Base-by-base conservation (phyloP, 1,140 invertebrate genomes). In the Bombus turneri region DNA sequence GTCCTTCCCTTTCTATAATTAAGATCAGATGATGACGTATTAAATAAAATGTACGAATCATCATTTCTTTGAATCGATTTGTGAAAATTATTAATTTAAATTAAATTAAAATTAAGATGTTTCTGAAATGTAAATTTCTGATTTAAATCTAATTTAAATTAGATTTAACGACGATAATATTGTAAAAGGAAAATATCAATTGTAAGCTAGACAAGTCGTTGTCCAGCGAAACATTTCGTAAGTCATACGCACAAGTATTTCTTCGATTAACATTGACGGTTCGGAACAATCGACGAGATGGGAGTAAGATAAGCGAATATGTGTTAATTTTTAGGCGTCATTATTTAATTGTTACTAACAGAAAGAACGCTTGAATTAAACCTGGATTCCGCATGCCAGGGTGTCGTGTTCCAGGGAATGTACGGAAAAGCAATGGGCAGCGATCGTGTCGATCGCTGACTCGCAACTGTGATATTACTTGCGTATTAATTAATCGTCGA, bases 381-480 rank as follows among this genome's bases (percentile, higher is more conserved):
- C 76, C 85, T 92, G 90, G 90, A 91, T 88, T 86, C 43, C 73
- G 59, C 13, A 31, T 75, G 13, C 79, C 82, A 79, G 75, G 64
- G 78, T 87, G 66, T 91, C 78, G 78, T 41, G 37, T 85, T 87
- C 83, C 78, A 88, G 86, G 88, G 68, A 90, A 91, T 85, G 68
- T 91, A 81, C 86, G 83, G 84, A 91, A 93, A 92, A 92, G 90
- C 68, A 87, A 53, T 91, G 90, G 87, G 91, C 87, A 89, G 81
- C 85, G 86, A 79, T 89, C 78, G 87, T 77, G 81, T 90, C 80
- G 90, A 87, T 91, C 89, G 87, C 88, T 92, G 75, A 87, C 91
- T 91, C 88, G 90, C 88, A 91, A 93, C 94, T 95, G 94, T 95
- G 94, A 95, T 95, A 95, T 95, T 94, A 94, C 90, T 93, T 94